phyloP scores from a whole-genome alignment of 2,888 invertebrate genomes.

The Plebejus anna region DNA sequence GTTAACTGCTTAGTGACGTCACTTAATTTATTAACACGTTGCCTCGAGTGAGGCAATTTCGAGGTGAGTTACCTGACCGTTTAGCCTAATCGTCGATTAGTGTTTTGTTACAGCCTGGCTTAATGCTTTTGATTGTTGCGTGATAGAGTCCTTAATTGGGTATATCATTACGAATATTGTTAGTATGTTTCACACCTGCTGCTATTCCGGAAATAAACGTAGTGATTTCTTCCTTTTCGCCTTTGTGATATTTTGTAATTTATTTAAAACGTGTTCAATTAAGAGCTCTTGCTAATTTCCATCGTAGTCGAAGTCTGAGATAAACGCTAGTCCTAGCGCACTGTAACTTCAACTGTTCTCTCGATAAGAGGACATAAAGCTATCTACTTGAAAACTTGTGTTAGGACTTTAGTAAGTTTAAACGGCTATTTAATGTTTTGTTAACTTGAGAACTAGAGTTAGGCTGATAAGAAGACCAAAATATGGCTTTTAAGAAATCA shows the following conservation, averaged over 20 bases:
- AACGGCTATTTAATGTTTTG: not conserved
- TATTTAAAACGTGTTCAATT: too few species aligned
- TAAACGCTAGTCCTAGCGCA: not conserved
- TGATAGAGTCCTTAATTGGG: not conserved
- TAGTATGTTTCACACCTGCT: too few species aligned
- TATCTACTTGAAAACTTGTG: not conserved
- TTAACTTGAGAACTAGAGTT: not conserved
- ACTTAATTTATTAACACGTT: slow-evolving; percentile 80
- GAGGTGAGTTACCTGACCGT: slow-evolving; percentile 56
- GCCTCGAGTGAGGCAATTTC: slow-evolving; percentile 56
- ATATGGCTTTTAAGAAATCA: not conserved
- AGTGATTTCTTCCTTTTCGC: too few species aligned
- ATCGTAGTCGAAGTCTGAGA: not conserved
- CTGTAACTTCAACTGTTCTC: not conserved
- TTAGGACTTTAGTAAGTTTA: not conserved
- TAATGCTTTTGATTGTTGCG: not conserved
- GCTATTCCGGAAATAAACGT: too few species aligned
- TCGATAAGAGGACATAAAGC: slow-evolving; percentile 2
- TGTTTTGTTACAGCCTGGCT: slow-evolving; percentile 33
- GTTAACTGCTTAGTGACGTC: slow-evolving; percentile 72
- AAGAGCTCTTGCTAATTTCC: not conserved
- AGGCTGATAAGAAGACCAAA: not conserved
- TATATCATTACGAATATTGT: not conserved
- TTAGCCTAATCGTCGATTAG: slow-evolving; percentile 50
- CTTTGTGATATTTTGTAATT: too few species aligned